A percentile compares a stretch with the other conserved stretches of the same genome.
phyloP scores from a whole-genome alignment of 2,797 vertebrate genomes.

The Clarias platycephalus region DNA sequence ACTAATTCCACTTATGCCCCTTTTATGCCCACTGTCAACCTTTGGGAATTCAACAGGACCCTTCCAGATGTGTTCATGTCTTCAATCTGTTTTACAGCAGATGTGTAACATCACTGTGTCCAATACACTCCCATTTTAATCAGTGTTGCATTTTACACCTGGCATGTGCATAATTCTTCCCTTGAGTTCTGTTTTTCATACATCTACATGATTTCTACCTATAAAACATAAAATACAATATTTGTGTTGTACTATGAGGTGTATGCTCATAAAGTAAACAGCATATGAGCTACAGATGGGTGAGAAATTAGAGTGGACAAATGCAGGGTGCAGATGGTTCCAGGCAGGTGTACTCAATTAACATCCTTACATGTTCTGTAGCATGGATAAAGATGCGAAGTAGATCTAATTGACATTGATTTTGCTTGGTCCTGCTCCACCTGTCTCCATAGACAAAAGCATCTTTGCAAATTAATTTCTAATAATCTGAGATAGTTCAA shows the following conservation, averaged over 20 bases:
- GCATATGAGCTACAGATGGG: background rate
- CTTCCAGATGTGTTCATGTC: conserved; percentile 5
- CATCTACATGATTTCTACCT: conserved; percentile 2
- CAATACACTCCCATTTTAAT: background rate
- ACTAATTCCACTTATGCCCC: background rate
- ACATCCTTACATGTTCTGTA: background rate
- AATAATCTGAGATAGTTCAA: background rate
- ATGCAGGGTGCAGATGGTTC: background rate
- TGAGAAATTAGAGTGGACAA: conserved; percentile 1
- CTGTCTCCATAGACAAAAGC: background rate
- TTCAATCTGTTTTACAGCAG: background rate
- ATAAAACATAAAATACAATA: conserved; percentile 21
- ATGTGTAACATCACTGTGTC: background rate
- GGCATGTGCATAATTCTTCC: background rate
- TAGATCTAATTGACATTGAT: background rate
- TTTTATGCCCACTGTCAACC: background rate
- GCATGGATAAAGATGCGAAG: background rate
- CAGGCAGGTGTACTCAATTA: background rate
- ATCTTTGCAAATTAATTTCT: background rate
- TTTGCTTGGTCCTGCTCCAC: background rate
- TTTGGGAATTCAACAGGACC: background rate
- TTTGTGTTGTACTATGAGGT: background rate
- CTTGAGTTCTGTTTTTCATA: background rate
- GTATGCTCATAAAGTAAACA: background rate
- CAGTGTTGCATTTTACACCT: conserved; percentile 18